Base-by-base conservation (phyloP, 37 sponge, comb jelly and placozoan genomes). In the Cliona cf. orientalis region DNA sequence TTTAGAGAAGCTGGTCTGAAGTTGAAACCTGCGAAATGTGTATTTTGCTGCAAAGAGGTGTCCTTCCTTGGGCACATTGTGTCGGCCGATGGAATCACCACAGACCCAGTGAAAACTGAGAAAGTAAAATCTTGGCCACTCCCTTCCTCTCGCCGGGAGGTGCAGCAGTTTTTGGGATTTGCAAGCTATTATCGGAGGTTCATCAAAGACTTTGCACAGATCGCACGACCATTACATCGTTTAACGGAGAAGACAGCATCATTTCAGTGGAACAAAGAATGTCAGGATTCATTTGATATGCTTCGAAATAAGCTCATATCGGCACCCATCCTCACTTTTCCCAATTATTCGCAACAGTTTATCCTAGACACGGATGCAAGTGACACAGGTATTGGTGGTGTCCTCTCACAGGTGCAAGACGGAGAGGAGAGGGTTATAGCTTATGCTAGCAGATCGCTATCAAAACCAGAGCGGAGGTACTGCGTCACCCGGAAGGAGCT, bases 101-200 rank as follows among this genome's bases (percentile, higher is more conserved):
- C 66, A 63, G 65, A 60, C 26, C 66, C 61, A 62, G 46, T 40
- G 29, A 65, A 66, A 65, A 66, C 63, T 23, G 46, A 64, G 40
- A 31, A 65, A 22, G 61, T 78, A 23, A 12, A 39, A 14, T 23
- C 37, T 33, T 60, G 65, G 61, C 79, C 79, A 19, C 37, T 14
- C 29, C 81, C 81, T 70, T 32, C 66, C 25, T 39, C 40, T 38
- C 9, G 14, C 32, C 36, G 44, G 66, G 79, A 78, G 41, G 36
- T 78, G 31, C 65, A 61, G 38, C 40, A 60, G 49, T 78, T 78
- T 46, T 45, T 78, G 45, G 61, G 65, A 33, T 35, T 62, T 21
- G 79, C 41, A 31, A 78, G 65, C 67, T 78, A 78, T 32, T 78
- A 78, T 67, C 37, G 79, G 43, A 32, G 79, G 46, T 78, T 61